Evolutionary conservation across 2,113 vertebrate species (phyloP).

Genomic region (Nicator chloris): DNA sequence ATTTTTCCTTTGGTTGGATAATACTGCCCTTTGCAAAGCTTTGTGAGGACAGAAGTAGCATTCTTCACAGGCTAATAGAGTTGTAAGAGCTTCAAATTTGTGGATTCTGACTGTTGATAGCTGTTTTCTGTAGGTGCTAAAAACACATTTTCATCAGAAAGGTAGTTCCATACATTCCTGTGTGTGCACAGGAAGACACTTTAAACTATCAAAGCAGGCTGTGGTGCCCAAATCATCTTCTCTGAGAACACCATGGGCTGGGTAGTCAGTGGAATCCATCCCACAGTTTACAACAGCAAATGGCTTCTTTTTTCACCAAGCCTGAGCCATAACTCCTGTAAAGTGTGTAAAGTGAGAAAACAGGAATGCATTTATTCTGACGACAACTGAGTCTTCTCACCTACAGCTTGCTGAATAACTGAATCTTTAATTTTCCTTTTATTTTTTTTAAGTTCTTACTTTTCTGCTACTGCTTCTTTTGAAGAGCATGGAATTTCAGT

Average conservation of each 20-base stretch:
- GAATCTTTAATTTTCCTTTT: neutral
- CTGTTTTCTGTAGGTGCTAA: neutral
- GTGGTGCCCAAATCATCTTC: neutral
- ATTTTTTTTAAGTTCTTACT: neutral
- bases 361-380: neutral
- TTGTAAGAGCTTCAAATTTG: neutral
- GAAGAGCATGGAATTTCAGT: neutral
- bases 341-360: neutral
- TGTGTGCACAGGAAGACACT: neutral
- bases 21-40: neutral
- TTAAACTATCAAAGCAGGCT: neutral
- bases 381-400: neutral
- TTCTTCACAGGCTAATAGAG: neutral
- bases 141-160: accelerated
- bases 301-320: neutral
- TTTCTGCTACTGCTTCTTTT: neutral
- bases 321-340: neutral
- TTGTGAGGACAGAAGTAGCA: neutral
- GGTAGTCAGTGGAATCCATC: neutral
- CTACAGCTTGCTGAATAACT: neutral
- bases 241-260: neutral
- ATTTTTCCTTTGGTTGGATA: neutral
- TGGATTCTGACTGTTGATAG: neutral
- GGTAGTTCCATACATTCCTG: neutral
- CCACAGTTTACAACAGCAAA: accelerated